phyloP scores from a whole-genome alignment of 2,888 invertebrate species.

The Standfussiana lucernea region DNA sequence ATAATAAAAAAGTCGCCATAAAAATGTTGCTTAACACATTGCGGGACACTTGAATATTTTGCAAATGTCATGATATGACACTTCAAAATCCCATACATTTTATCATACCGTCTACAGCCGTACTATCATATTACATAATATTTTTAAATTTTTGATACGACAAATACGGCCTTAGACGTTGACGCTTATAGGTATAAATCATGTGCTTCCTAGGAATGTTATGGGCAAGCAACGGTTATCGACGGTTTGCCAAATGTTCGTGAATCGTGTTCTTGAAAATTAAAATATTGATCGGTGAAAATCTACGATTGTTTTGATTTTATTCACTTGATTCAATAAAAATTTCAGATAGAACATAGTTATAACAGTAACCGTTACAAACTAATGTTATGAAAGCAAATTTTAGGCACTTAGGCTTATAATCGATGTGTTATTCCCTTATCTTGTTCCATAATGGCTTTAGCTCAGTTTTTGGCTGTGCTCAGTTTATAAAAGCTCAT shows the following conservation, averaged over 20 bases:
- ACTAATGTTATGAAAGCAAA: not conserved
- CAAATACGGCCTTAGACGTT: too few species aligned
- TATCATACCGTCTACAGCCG: too few species aligned
- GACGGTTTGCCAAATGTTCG: too few species aligned
- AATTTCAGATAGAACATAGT: not conserved
- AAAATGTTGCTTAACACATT: conserved; percentile 2
- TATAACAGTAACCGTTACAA: not conserved
- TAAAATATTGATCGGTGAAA: not conserved
- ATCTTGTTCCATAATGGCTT: not conserved
- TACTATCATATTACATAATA: too few species aligned
- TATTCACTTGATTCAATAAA: not conserved
- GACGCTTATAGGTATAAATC: too few species aligned
- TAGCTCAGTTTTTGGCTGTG: too few species aligned
- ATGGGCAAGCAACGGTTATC: too few species aligned
- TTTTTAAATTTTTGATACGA: too few species aligned
- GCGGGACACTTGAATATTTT: too few species aligned
- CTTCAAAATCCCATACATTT: too few species aligned
- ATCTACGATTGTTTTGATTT: not conserved
- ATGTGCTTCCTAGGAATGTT: too few species aligned
- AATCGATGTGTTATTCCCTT: not conserved
- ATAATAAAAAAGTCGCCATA: not conserved
- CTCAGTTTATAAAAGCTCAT: not conserved
- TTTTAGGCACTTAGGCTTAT: not conserved
- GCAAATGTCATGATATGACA: too few species aligned
- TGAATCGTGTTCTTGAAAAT: not conserved